phyloP scores from a whole-genome alignment of 2,888 invertebrate genomes.

The Exocentrus adspersus region DNA sequence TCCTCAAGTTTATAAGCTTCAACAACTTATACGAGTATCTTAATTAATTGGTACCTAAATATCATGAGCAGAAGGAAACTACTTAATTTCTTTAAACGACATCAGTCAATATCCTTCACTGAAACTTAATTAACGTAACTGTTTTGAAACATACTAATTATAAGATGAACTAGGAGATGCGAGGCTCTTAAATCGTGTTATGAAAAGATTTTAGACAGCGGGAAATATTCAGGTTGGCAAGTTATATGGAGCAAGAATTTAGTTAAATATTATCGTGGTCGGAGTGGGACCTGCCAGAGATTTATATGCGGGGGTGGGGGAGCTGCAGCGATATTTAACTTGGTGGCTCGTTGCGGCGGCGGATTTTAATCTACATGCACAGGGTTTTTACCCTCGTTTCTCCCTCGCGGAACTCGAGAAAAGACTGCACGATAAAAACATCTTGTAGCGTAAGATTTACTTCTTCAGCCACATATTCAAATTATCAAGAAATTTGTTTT shows the following conservation, averaged over 20 bases:
- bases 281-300: constrained; percentile 63
- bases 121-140: not conserved
- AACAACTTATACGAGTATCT: too few species aligned
- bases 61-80: too few species aligned
- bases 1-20: too few species aligned
- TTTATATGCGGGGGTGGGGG: constrained; percentile 58
- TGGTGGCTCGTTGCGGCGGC: constrained; percentile 59
- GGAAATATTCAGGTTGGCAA: constrained; percentile 54
- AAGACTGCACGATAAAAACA: constrained; percentile 64
- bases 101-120: not conserved
- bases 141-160: constrained; percentile 4
- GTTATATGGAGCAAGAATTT: constrained; percentile 64
- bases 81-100: too few species aligned
- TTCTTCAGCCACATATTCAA: constrained; percentile 66
- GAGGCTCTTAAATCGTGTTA: constrained; percentile 20
- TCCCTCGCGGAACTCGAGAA: constrained; percentile 60
- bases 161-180: constrained; percentile 4
- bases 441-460: constrained; percentile 66
- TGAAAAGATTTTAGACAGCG: constrained; percentile 44
- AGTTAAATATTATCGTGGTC: constrained; percentile 64
- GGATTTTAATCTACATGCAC: constrained; percentile 66
- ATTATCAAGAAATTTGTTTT: constrained; percentile 67
- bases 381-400: constrained; percentile 61
- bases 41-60: too few species aligned
- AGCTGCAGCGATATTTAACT: constrained; percentile 63